phyloP scores from a whole-genome alignment of 2,888 invertebrate species.

The Morpho helenor region DNA sequence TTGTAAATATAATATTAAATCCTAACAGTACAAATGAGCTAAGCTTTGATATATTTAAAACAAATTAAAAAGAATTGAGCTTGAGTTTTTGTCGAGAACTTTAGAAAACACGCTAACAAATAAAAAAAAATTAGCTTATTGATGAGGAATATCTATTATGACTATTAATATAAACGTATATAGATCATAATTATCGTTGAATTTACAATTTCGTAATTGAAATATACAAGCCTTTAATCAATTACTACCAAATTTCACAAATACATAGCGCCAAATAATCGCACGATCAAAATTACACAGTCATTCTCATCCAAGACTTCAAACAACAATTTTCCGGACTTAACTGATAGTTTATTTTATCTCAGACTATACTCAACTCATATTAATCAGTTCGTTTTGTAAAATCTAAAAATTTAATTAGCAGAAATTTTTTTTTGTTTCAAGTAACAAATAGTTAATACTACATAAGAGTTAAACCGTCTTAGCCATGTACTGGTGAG shows the following conservation, averaged over 20 bases:
- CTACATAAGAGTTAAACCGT: conserved; percentile 6
- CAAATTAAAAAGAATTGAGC: not conserved
- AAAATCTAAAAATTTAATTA: conserved; percentile 40
- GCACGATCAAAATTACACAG: conserved; percentile 9
- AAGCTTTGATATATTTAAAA: too few species aligned
- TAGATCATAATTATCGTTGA: not conserved
- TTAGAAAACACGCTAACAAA: too few species aligned
- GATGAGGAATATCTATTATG: not conserved
- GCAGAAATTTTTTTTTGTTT: conserved; percentile 53
- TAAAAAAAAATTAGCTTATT: too few species aligned
- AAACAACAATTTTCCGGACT: conserved; percentile 62
- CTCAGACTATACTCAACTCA: conserved; percentile 65
- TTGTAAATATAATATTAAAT: too few species aligned
- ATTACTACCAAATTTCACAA: conserved; percentile 6
- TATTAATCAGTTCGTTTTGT: conserved; percentile 55
- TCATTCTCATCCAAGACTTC: conserved; percentile 36
- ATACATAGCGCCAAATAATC: conserved; percentile 22
- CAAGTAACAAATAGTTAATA: conserved; percentile 36
- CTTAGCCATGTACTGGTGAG: not conserved
- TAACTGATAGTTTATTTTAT: conserved; percentile 32
- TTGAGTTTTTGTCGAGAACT: too few species aligned
- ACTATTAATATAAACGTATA: not conserved
- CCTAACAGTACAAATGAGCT: too few species aligned
- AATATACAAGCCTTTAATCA: not conserved
- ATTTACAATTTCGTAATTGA: too few species aligned